phyloP scores from a whole-genome alignment of 1,140 invertebrate genomes.

The Drosophila teissieri region DNA sequence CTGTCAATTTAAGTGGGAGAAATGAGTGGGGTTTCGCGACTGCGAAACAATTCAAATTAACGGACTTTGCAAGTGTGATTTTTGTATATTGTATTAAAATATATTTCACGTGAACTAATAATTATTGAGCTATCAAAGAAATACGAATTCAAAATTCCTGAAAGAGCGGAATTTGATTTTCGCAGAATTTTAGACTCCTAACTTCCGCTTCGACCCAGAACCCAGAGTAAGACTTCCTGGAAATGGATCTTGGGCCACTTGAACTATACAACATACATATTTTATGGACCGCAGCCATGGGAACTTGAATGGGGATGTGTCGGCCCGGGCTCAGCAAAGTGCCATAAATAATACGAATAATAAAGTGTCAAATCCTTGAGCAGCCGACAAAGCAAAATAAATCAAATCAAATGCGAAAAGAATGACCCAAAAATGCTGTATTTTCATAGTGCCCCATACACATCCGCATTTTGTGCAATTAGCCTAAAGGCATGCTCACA shows the following conservation, averaged over 20 bases:
- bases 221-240: conserved; percentile 18
- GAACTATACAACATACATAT: conserved; percentile 3
- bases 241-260: conserved; percentile 18
- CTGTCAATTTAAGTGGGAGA: not conserved
- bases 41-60: conserved; percentile 18
- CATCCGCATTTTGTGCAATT: conserved; percentile 5
- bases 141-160: not conserved
- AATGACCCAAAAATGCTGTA: not conserved
- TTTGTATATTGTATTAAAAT: not conserved
- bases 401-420: conserved; percentile 40
- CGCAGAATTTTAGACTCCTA: conserved; percentile 13
- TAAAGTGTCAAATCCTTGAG: conserved; percentile 26
- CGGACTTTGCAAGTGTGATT: not conserved
- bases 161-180: not conserved
- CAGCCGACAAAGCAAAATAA: conserved; percentile 41
- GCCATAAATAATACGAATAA: conserved; percentile 35
- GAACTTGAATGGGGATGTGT: conserved; percentile 20
- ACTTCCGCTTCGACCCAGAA: conserved; percentile 16
- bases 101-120: too few species aligned
- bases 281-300: conserved; percentile 18
- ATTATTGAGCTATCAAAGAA: not conserved
- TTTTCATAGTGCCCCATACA: not conserved
- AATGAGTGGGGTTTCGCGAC: not conserved
- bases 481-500: not conserved
- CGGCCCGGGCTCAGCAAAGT: not conserved